Conservation (phyloP, 2,797 vertebrate species). For the Phalanger gymnotis region DNA sequence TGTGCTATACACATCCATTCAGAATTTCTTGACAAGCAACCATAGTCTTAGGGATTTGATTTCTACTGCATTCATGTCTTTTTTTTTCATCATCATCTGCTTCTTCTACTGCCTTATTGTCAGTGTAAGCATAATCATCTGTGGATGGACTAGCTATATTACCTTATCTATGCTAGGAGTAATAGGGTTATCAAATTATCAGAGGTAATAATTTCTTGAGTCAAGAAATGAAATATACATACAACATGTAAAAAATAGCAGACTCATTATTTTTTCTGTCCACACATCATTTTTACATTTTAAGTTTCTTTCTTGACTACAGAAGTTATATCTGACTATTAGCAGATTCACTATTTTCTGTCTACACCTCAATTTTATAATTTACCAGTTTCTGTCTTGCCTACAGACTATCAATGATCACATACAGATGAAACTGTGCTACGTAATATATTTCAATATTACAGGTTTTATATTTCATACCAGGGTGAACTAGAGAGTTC, state of each 20-base stretch:
- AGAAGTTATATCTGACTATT: neutral
- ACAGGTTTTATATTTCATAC: neutral
- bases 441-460: neutral
- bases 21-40: neutral
- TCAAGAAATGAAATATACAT: neutral
- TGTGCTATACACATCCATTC: neutral
- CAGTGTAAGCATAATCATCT: neutral
- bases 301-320: neutral
- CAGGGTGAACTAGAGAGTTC: neutral
- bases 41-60: no score
- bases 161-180: neutral
- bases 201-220: neutral
- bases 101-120: neutral
- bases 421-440: neutral
- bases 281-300: neutral
- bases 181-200: neutral
- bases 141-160: neutral
- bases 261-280: neutral
- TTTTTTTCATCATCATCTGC: neutral
- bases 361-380: neutral
- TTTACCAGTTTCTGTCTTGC: neutral
- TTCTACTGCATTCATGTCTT: neutral
- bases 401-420: neutral
- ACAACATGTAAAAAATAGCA: neutral
- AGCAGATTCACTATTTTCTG: neutral